Evolutionary conservation across 1,140 invertebrate genomes (phyloP).

Genomic region (Temnothorax nylanderi): DNA sequence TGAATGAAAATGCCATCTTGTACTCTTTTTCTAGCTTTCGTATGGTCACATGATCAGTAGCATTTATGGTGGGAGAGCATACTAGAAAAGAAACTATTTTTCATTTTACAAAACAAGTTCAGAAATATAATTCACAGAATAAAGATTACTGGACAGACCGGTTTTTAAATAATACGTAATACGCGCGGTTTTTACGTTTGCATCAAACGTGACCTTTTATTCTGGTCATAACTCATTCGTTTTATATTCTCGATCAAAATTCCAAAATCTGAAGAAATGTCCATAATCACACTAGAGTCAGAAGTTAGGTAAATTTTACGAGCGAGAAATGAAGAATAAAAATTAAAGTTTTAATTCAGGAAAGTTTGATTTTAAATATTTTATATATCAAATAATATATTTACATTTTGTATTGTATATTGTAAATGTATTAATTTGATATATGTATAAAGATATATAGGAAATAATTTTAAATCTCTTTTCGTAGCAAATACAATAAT

Average conservation of each 20-base stretch:
- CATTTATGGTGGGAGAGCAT: neutral
- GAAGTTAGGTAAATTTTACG: neutral
- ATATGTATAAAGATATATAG: neutral
- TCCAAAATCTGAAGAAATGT: neutral
- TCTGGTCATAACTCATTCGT: neutral
- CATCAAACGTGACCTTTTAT: neutral
- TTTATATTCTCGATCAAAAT: neutral
- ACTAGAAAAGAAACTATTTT: neutral
- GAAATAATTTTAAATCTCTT: neutral
- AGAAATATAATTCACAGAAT: neutral
- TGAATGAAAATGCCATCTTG: neutral
- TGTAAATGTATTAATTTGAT: neutral
- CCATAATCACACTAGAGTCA: too few relatives aligned
- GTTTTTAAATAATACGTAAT: neutral
- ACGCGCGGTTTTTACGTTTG: neutral
- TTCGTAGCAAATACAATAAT: neutral
- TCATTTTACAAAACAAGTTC: neutral
- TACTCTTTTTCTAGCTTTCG: too few relatives aligned
- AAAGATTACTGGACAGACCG: neutral
- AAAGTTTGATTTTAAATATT: neutral
- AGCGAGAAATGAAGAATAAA: neutral
- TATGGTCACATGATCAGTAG: too few relatives aligned
- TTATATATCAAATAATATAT: neutral
- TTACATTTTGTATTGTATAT: too few relatives aligned
- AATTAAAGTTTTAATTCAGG: neutral